Base-by-base conservation (phyloP, 2,888 invertebrate species). In the Proisotoma minuta region DNA sequence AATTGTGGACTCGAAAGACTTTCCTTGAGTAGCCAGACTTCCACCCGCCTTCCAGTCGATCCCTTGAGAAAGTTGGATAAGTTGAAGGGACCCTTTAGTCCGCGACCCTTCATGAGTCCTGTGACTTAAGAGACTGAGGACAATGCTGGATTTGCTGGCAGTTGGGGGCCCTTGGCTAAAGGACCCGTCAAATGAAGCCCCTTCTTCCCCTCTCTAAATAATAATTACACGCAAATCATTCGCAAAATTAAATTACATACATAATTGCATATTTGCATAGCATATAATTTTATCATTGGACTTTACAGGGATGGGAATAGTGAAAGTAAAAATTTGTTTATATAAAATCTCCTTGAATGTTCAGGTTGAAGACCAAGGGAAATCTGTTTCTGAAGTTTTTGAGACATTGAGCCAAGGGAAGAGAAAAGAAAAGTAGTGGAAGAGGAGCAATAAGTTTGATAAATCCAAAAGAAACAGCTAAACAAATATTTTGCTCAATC, bases 1-100 rank as follows among this genome's bases (percentile, higher is more conserved):
- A 65, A 74, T 68, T 66, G 69, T 63, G 20, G 73, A 69, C 59
- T 72, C 66, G 58, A 72, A 51, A 65, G 72, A 72, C 68, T 72
- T 74, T 65, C 73, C 73, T 54, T 62, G 66, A 51, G 69, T 61
- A 60, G 63, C 61, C 52, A 70, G 62, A 27, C 61, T 65, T 52
- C 71, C 70, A 49, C 71, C 71, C 5, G 20, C 43, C 5, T n/a
- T 5, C 70, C 70, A 72, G 66, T 73, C 68, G 51, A 65, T 69
- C 43, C 64, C 43, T 23, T 63, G 65, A 47, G 67, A 64, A n/a
- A 70, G 73, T 34, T 70, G 65, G 47, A 62, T 62, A 57, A 71
- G 58, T 39, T 63, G 53, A 57, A 72, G 68, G 34, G 62, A 52
- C 58, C 62, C 63, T 57, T 60, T 62, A 34, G 62, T 29, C 58